Conservation (phyloP, 2,888 invertebrate genomes). For the Cephus sareptanus region DNA sequence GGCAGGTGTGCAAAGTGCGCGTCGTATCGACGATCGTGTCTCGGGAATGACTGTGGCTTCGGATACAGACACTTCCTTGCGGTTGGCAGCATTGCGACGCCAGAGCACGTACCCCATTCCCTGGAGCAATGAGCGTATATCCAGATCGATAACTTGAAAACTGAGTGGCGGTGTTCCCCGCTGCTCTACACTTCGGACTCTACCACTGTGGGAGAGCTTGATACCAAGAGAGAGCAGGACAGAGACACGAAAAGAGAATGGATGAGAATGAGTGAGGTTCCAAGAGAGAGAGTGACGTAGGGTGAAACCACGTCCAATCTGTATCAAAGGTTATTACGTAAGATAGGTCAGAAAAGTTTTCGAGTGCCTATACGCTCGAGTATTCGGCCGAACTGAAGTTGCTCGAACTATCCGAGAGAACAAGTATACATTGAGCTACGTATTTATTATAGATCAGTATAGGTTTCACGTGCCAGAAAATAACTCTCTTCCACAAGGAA, state of each 20-base stretch:
- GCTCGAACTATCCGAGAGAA: conserved; percentile 15
- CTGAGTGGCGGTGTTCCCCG: conserved; percentile 12
- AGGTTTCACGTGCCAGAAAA: background rate
- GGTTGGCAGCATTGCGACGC: conserved; percentile 41
- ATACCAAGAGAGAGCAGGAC: background rate
- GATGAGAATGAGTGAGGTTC: background rate
- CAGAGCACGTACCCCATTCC: conserved; percentile 50
- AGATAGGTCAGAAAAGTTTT: conserved; percentile 9
- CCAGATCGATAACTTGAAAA: conserved; percentile 50
- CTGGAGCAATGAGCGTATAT: conserved; percentile 44
- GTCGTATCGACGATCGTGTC: conserved; percentile 15
- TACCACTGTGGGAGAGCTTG: background rate
- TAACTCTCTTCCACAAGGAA: background rate
- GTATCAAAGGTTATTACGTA: background rate
- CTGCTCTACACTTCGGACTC: background rate
- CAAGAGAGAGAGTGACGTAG: background rate
- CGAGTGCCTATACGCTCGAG: conserved; percentile 3
- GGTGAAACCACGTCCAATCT: background rate
- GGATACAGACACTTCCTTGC: conserved; percentile 30
- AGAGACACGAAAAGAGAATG: background rate
- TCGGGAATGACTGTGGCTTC: conserved; percentile 18
- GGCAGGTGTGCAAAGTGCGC: background rate
- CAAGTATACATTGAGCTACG: background rate
- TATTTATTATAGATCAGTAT: background rate
- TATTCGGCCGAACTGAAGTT: background rate